Evolutionary conservation across 2,797 vertebrate genomes (phyloP), one percentile per base, ranked within the genome.

Genomic region (Parambassis ranga): DNA sequence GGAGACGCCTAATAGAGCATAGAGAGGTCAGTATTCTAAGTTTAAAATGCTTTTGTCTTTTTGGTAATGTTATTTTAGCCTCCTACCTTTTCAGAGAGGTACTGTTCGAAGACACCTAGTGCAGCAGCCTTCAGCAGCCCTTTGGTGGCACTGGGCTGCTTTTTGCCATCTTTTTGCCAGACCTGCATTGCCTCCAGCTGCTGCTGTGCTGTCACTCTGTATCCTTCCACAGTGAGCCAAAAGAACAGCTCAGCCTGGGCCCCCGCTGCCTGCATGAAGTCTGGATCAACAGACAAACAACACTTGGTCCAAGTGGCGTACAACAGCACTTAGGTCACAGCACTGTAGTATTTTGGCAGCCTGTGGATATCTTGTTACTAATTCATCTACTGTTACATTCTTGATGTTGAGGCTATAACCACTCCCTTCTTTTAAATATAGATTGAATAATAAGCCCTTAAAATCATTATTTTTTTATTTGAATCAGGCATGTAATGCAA

Each of bases 221-320:
- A 99, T 22, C 98, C 98, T 90, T 99, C 97, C 75, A 99, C 98
- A 1, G 97, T 99, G 89, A 99, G 94, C 98, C 98, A 99, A 90
- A 99, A 99, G 89, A 99, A 99, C 61, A 99, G 94, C 88, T 98
- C 95, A 1, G 97, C 96, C 88, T 99, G 98, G 56, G 96, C 97
- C 42, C 96, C 98, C 19, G 94, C 96, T 56, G 94, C 94, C 92
- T 98, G 98, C 98, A 99, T 99, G 86, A 95, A 99, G 94, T 99
- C 98, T 99, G 78, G 8, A 59, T 32, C 11, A 41, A 62, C 42
- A 66, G 3, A 76, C 22, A 61, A 28, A 60, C 8, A 67, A 14
- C 16, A 44, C 28, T 42, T 48, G 20, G 38, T 44, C 24, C 16
- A 38, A 42, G 52, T 8, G 10, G n/a, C 16, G 15, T 39, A 10